Base-by-base conservation (phyloP, 2,797 vertebrate genomes). In the Gephyroberyx darwinii region DNA sequence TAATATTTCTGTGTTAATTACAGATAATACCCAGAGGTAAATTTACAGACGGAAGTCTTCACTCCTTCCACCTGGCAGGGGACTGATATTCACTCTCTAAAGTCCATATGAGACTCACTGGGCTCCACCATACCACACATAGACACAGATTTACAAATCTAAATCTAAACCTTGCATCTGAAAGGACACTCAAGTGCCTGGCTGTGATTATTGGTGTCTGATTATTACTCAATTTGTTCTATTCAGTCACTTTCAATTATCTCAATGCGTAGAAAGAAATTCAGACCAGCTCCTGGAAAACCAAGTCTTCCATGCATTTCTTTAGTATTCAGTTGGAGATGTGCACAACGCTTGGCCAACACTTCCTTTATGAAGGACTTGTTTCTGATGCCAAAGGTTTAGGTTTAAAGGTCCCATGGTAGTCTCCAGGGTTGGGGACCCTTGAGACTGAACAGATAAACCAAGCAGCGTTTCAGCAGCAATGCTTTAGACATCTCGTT, bases 161-260 rank as follows among this genome's bases (percentile, higher is more conserved):
- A 30, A 55, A 81, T 19, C 60, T 60, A 59, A 52, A 48, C 59
- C 72, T 77, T 77, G 58, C 69, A 86, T 75, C 74, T 73, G 66
- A 80, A 74, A 83, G 80, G 85, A 86, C 81, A 78, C 83, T 90
- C 69, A 90, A 88, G 89, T 92, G 91, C 86, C 88, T 93, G 82
- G 59, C 74, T 84, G 84, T 78, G 68, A 78, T 85, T 47, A 66
- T 58, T 66, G 45, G 63, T 85, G 60, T 81, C 69, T 65, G 77
- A 59, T 79, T 53, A 58, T 74, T 31, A 35, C 53, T 76, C 57
- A 19, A 31, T 57, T 58, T 6, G 14, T 52, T 53, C 13, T 50
- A 20, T 68, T 66, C 59, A 61, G 31, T 65, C 69, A 61, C 39
- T 61, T 61, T 41, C 52, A 31, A 30, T 56, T 39, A 30, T 53